These are phyloP conservation scores for Drosophila mettleri DNA, from an alignment of 2,888 invertebrate species.

Conservation along the genomic window DNA sequence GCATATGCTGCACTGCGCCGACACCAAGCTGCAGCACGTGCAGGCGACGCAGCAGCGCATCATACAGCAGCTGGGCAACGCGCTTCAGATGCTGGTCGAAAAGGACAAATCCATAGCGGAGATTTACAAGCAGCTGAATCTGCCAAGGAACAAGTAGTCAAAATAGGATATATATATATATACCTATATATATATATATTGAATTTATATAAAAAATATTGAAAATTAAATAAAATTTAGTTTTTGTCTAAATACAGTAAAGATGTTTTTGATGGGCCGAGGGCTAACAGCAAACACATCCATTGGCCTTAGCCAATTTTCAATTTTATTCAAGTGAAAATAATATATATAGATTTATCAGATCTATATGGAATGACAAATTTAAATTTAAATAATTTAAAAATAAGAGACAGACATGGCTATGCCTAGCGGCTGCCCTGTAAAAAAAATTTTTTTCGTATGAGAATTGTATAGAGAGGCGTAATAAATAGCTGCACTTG, in stretches of 20 bases:
- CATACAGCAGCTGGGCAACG: slow-evolving; percentile 1
- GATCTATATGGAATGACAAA: slow-evolving; percentile 8
- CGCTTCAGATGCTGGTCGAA: not conserved
- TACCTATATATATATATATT: too few species aligned
- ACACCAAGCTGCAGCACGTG: slow-evolving; percentile 24
- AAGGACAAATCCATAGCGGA: not conserved
- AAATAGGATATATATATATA: too few species aligned
- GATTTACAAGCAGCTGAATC: not conserved
- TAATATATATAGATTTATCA: slow-evolving; percentile 9
- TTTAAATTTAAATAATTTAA: too few species aligned
- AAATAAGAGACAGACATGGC: not conserved
- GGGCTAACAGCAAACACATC: not conserved
- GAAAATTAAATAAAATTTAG: not conserved
- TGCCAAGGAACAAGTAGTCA: not conserved
- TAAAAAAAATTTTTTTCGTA: too few species aligned
- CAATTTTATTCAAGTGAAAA: too few species aligned
- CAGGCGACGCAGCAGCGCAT: slow-evolving; percentile 35
- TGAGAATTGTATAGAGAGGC: not conserved
- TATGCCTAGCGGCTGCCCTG: too few species aligned
- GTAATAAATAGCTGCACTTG: too few species aligned
- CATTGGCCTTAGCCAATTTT: too few species aligned
- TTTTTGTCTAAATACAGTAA: not conserved
- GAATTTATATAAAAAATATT: too few species aligned
- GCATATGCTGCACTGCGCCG: not conserved
- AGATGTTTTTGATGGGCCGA: too few species aligned